Base-by-base conservation (phyloP, 1,140 invertebrate species). In the Drosophila sechellia region DNA sequence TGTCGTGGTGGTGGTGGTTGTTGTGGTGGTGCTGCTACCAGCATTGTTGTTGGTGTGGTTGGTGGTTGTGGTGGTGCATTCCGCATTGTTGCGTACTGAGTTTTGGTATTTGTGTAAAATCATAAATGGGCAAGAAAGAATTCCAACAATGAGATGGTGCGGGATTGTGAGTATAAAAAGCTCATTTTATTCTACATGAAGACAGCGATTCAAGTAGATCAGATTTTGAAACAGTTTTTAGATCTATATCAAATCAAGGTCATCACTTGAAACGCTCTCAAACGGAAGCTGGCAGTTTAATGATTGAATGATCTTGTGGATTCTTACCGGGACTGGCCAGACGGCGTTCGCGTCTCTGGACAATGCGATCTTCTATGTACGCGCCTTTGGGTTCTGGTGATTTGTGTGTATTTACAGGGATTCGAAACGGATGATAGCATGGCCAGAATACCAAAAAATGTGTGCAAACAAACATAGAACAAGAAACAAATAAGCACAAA, bases 341-440 rank as follows among this genome's bases (percentile, higher is more conserved):
- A 50, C 90, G 90, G 54, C 87, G 73, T 69, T 92, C 90, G 60
- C 90, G 90, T 78, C 90, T 90, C 76, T 91, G 90, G 15, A 92
- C 59, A 53, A 92, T 92, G 40, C 90, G 90, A 87, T 92, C 90
- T 92, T 92, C 90, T 50, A 92, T 91, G 77, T 92, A 92, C 66
- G 68, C 64, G 56, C 90, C 90, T 52, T 39, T 77, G 54, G 90
- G 84, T 63, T 89, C 84, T 89, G 74, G 68, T 79, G 63, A 74
- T 40, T 72, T 37, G 57, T 81, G 66, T 37, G 58, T 81, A 76
- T 76, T 53, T 83, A 66, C 59, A 78, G 49, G 52, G 77, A 59
- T 57, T 59, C 65, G 12, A 54, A 34, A 66, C 45, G 52, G 61
- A 61, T 59, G 55, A 56, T 49, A 49, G 27, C 45, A 58, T 73